Base-by-base conservation (phyloP, 2,113 vertebrate species). In the Chionomys nivalis region DNA sequence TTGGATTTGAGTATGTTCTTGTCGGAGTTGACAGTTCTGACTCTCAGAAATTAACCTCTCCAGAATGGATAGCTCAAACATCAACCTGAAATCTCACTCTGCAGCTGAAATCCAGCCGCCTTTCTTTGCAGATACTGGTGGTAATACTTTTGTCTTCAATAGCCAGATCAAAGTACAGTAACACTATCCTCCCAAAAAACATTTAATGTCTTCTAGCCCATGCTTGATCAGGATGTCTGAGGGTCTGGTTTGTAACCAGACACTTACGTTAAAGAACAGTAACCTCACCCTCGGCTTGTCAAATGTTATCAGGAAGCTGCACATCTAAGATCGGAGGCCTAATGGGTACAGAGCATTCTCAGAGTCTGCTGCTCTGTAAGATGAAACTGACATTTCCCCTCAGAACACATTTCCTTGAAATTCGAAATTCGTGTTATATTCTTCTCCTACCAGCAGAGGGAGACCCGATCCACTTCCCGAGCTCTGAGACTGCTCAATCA, bases 381-480 rank as follows among this genome's bases (percentile, higher is more conserved):
- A 61, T 31, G 94, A 97, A 88, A 88, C 1, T 47, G 93, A 77
- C 77, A 36, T 83, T 94, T 87, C 79, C 65, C 94, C 87, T 66
- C 81, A 88, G 42, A 75, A 85, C 66, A 58, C 36, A 87, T 75
- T 90, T 92, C 81, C 52, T 91, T 81, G 61, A 61, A 63, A 70
- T 55, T 23, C 63, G 61, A 61, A 63, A 70, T 55, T 23, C 63
- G 10, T 66, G 79, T 5, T 6, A 49, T 87, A 61, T 5, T 82
- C 72, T 42, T 94, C 97, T 98, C 99, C 98, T 98, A 99, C 99
- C 99, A 99, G 99, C 93, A 99, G 99, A 99, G 99, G 99, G 99
- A 99, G 99, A 92, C 99, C 99, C 9, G 99, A 99, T 66, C 99
- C 99, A 13, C 99, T 99, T 94, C 99, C 99, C 1, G 99, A 99